Conservation (phyloP, 2,888 invertebrate species). For the Oscheius sp. region DNA sequence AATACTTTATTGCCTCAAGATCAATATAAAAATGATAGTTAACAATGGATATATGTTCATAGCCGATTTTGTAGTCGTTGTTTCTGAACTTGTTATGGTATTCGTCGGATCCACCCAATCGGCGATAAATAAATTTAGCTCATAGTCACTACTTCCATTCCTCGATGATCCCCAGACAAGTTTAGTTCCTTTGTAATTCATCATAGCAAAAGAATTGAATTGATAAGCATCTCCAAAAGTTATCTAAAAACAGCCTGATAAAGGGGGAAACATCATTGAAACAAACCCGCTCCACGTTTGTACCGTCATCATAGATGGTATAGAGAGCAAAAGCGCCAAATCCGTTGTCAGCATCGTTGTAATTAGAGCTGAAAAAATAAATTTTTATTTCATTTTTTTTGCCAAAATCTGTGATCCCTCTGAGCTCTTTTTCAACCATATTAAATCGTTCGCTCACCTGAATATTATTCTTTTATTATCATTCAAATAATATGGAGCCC, state of each 20-base stretch:
- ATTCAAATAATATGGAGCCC: slow-evolving; percentile 67
- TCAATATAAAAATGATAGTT: no score
- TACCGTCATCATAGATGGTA: slow-evolving; percentile 61
- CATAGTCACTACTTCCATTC: slow-evolving; percentile 49
- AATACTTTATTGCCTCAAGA: not conserved
- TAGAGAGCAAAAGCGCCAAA: slow-evolving; percentile 64
- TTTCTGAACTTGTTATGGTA: not conserved
- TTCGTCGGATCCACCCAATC: slow-evolving; percentile 57
- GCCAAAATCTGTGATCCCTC: no score
- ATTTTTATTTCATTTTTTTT: not conserved
- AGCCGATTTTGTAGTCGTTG: slow-evolving; percentile 15
- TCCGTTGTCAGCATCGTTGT: slow-evolving; percentile 42
- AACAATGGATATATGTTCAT: slow-evolving; percentile 17
- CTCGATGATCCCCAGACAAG: slow-evolving; percentile 57
- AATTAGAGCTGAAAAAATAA: slow-evolving; percentile 39
- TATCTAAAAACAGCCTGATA: slow-evolving; percentile 30
- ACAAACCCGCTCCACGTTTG: slow-evolving; percentile 51
- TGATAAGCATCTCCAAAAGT: slow-evolving; percentile 50
- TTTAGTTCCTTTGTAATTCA: slow-evolving; percentile 61
- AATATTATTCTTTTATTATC: slow-evolving; percentile 57
- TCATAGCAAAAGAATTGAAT: slow-evolving; percentile 68
- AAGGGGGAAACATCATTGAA: no score
- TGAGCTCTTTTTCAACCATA: not conserved
- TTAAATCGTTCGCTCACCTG: slow-evolving; percentile 26
- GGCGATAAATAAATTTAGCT: slow-evolving; percentile 64